Evolutionary conservation across 64 coral and sea anemone species (phyloP).

Genomic region (Orbicella faveolata): DNA sequence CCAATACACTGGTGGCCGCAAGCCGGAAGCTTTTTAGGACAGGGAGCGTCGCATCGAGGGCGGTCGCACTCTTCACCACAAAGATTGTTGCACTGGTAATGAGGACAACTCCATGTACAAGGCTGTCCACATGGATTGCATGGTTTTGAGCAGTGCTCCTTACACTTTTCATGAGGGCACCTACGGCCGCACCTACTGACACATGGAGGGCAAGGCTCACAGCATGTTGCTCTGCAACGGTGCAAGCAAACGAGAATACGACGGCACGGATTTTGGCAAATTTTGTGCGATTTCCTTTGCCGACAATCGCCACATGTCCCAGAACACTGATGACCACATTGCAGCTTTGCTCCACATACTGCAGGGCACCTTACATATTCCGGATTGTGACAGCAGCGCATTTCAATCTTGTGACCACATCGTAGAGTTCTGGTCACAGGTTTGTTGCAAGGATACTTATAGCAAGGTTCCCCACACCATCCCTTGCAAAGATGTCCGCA

Average conservation of each 20-base stretch:
- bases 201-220: slow-evolving; percentile 66
- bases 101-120: slow-evolving; percentile 56
- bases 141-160: slow-evolving; percentile 2
- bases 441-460: slow-evolving; percentile 17
- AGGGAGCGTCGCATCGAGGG: slow-evolving; percentile 40
- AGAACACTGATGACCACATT: slow-evolving; percentile 67
- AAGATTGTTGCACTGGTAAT: slow-evolving; percentile 63
- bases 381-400: slow-evolving; percentile 30
- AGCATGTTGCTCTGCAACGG: slow-evolving; percentile 54
- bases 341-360: slow-evolving; percentile 30
- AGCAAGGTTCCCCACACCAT: slow-evolving; percentile 43
- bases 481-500: slow-evolving; percentile 35
- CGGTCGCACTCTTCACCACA: slow-evolving; percentile 55
- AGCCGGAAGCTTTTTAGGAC: slow-evolving; percentile 27
- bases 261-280: slow-evolving; percentile 48
- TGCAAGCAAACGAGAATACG: slow-evolving; percentile 58
- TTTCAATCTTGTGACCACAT: slow-evolving; percentile 55
- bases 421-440: slow-evolving; percentile 20
- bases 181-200: slow-evolving; percentile 43
- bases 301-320: slow-evolving; percentile 37
- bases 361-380: slow-evolving; percentile 8
- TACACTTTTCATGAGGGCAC: slow-evolving; percentile 53
- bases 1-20: slow-evolving; percentile 62
- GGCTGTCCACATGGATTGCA: slow-evolving; percentile 52
- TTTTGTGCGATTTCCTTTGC: slow-evolving; percentile 47